phyloP scores from a whole-genome alignment of 2,797 vertebrate genomes.

The Masticophis lateralis region DNA sequence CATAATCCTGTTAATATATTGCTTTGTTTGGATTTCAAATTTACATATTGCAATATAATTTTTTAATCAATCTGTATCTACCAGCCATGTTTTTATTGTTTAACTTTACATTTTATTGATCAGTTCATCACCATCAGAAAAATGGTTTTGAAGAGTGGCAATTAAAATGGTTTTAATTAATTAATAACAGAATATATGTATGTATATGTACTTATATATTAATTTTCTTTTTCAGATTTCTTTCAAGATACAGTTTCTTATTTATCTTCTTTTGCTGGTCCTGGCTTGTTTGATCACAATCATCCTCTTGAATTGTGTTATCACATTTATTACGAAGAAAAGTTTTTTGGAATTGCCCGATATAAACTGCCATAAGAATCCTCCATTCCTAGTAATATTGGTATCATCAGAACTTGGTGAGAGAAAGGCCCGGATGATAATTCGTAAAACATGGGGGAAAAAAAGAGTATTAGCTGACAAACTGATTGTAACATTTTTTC shows the following conservation, averaged over 20 bases:
- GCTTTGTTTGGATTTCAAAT: not conserved
- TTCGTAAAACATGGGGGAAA: conserved; percentile 70
- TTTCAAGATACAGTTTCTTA: conserved; percentile 36
- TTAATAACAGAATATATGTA: not conserved
- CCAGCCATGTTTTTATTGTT: not conserved
- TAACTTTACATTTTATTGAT: not conserved
- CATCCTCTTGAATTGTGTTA: accelerated
- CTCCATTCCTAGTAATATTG: conserved; percentile 70
- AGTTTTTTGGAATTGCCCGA: conserved; percentile 62
- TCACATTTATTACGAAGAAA: conserved; percentile 1
- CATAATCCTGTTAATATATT: not conserved
- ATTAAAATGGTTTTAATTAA: not conserved
- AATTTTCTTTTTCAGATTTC: conserved; percentile 63
- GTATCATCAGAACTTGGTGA: conserved; percentile 59
- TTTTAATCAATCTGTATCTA: not conserved
- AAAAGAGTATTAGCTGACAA: conserved; percentile 11
- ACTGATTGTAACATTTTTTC: conserved; percentile 63
- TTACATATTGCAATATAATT: not conserved
- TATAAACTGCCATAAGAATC: conserved; percentile 52
- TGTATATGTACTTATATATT: not conserved
- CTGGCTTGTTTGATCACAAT: conserved; percentile 36
- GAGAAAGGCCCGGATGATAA: conserved; percentile 47
- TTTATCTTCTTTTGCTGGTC: conserved; percentile 32
- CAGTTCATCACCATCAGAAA: not conserved
- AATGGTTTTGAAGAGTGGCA: not conserved